Evolutionary conservation across 2,888 invertebrate genomes (phyloP), one percentile per base, ranked within the genome.

Genomic region (Drosophila kanekoi): DNA sequence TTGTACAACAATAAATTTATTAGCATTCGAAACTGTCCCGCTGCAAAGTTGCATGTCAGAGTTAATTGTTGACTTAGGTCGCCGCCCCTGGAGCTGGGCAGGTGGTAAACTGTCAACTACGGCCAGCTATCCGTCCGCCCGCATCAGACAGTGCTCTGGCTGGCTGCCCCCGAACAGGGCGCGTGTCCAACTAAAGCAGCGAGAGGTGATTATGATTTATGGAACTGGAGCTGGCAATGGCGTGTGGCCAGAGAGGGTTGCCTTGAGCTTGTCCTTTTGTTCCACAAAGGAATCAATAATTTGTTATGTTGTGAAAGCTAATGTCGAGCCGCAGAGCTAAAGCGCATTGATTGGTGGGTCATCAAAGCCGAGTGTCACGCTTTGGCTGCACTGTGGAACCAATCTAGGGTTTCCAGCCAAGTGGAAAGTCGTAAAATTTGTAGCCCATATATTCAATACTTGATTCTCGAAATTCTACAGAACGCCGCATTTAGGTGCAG

Each of bases 1-100:
- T 81, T 80, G 89, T 84, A 72, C 80, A 75, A 79, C 76, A 75
- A 77, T 84, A 88, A 88, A 87, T 83, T 77, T 81, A 86, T 86
- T 81, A 83, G 77, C 66, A 59, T 65, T 62, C 48, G 45, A 43
- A 56, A 57, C 60, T 60, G 65, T 52, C 60, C 54, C 38, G 51
- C 53, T 59, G 61, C 62, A 59, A 57, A 72, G 83, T 86, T 86
- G 83, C 81, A 81, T 81, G 81, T 86, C 83, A 77, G 65, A 64
- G 45, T 68, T 86, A 86, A 86, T 86, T 86, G 77, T 77, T 81
- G 76, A 76, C 73, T 78, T 78, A 73, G 86, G 66, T 79, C 72
- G 60, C 58, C 45, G 23, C 14, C 28, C 8, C 28, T 44, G 52
- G 40, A 58, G 41, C n/a, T 41, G 16, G 18, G 52, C 83, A 79